These are phyloP conservation scores for Ctenicera cuprea DNA, from an alignment of 2,888 invertebrate species.

Conservation along the genomic window DNA sequence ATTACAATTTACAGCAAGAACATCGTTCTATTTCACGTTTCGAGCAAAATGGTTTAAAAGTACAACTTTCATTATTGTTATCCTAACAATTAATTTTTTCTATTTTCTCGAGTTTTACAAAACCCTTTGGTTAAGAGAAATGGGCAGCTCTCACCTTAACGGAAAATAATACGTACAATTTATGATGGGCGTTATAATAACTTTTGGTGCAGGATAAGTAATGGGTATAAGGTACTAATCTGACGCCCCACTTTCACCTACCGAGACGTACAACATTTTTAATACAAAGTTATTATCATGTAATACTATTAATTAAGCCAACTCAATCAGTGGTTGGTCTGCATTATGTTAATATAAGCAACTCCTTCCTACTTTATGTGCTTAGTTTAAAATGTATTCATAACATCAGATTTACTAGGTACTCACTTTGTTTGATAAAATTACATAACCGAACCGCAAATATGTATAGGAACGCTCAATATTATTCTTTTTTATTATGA, in stretches of 20 bases:
- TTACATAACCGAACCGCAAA: no score
- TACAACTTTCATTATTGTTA: no score
- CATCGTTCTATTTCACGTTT: not conserved
- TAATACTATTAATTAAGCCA: constrained; percentile 43
- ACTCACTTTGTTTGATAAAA: no score
- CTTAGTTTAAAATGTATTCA: not conserved
- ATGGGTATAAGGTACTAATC: constrained; percentile 13
- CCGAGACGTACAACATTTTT: constrained; percentile 28
- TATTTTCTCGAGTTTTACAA: no score
- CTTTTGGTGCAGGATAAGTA: not conserved
- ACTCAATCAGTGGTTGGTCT: constrained; percentile 45
- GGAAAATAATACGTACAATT: not conserved
- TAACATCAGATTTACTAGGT: no score
- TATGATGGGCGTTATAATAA: constrained; percentile 5
- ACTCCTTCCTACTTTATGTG: constrained; percentile 17
- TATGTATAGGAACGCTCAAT: no score
- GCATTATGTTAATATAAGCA: constrained; percentile 20
- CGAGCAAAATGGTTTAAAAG: no score
- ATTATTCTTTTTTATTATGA: no score
- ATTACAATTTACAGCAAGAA: constrained; percentile 13
- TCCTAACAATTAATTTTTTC: no score
- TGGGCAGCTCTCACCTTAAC: not conserved
- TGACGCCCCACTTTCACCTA: constrained; percentile 39
- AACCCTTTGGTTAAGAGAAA: not conserved
- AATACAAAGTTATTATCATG: constrained; percentile 38